These are phyloP conservation scores for Hartigia nigra DNA, from an alignment of 2,888 invertebrate species.

Conservation along the genomic window DNA sequence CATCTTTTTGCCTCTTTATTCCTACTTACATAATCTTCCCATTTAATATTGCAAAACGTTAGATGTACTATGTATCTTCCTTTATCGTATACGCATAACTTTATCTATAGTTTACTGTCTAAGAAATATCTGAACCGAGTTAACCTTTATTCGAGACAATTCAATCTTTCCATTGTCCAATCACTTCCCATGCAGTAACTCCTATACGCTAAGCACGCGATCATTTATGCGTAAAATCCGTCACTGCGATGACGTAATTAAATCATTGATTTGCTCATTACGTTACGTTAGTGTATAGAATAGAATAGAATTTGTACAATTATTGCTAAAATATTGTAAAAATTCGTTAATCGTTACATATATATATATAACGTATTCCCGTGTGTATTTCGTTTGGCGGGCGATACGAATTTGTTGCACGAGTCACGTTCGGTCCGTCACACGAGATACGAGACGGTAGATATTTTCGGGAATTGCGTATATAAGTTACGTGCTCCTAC, in stretches of 20 bases:
- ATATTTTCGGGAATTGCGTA: not conserved
- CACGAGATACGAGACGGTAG: not conserved
- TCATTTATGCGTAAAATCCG: not conserved
- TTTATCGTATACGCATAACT: not conserved
- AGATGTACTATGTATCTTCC: not conserved
- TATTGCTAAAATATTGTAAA: no score
- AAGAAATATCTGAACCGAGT: no score
- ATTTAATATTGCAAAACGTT: not conserved
- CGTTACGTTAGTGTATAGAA: not conserved
- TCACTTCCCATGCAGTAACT: no score
- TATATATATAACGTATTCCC: not conserved
- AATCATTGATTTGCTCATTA: not conserved
- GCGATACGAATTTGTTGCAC: not conserved
- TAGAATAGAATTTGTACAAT: not conserved
- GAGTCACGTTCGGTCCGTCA: not conserved
- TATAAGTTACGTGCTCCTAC: not conserved
- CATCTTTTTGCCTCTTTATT: slow-evolving; percentile 27
- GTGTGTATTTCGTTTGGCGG: not conserved
- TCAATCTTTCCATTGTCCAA: no score
- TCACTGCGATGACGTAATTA: not conserved
- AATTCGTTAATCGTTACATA: no score
- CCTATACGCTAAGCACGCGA: no score
- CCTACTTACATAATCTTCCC: not conserved
- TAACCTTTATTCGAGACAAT: no score
- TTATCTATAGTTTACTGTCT: no score